Percentiles rank a stretch among this genome's conserved stretches.
phyloP scores from a whole-genome alignment of 1,140 invertebrate genomes.

The Drosophila nannoptera region DNA sequence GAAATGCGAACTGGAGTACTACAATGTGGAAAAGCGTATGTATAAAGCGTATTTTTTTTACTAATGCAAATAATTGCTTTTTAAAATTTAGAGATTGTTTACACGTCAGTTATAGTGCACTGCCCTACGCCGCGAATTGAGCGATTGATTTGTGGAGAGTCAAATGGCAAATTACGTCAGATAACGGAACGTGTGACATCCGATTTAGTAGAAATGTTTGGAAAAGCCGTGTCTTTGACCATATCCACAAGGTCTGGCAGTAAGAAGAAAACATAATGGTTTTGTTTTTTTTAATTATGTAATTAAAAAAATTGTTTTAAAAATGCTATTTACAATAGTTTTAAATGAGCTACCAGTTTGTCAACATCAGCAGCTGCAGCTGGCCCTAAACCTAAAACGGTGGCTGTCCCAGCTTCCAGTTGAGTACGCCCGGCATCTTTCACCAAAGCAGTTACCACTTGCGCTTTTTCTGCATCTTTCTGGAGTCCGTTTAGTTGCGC shows the following conservation, averaged over 20 bases:
- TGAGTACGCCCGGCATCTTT: conserved; percentile 90
- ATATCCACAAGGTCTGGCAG: conserved; percentile 61
- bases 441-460: conserved; percentile 84
- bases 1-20: conserved; percentile 84
- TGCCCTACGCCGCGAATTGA: conserved; percentile 83
- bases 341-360: conserved; percentile 85
- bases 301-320: neutral
- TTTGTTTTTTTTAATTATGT: conserved; percentile 27
- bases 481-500: conserved; percentile 80
- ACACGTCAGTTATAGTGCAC: conserved; percentile 82
- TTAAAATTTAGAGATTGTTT: conserved; percentile 80
- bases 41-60: neutral
- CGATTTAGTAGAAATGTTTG: conserved; percentile 78
- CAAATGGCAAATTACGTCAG: conserved; percentile 83
- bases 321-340: conserved; percentile 81
- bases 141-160: conserved; percentile 83
- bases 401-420: conserved; percentile 83
- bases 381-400: conserved; percentile 89
- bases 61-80: neutral
- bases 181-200: conserved; percentile 82
- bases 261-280: conserved; percentile 30
- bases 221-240: conserved; percentile 75
- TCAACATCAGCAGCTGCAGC: conserved; percentile 83
- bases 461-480: conserved; percentile 80
- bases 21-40: conserved; percentile 81